These are phyloP conservation scores for Zeus faber DNA, from an alignment of 2,113 vertebrate genomes.

Conservation along the genomic window DNA sequence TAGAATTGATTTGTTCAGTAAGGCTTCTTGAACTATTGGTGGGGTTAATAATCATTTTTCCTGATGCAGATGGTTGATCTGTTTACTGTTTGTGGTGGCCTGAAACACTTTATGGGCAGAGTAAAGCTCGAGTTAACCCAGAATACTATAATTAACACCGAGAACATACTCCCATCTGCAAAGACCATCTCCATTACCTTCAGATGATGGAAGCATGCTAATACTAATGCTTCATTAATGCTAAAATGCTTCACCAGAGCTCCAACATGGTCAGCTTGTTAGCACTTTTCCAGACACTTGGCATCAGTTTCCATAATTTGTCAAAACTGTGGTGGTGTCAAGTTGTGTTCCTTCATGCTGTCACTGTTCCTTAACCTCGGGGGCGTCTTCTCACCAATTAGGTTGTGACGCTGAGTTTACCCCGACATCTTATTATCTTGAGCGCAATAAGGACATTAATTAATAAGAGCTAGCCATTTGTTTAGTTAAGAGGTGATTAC, in stretches of 20 bases:
- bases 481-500: constrained; percentile 21
- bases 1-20: constrained; percentile 15
- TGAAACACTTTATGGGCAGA: no score
- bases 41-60: constrained; percentile 21
- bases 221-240: not conserved
- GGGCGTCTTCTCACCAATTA: not conserved
- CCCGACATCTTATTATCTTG: not conserved
- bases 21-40: constrained; percentile 10
- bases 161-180: no score
- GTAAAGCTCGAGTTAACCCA: not conserved
- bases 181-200: no score
- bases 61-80: not conserved
- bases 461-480: not conserved
- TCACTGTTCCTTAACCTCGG: not conserved
- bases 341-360: not conserved
- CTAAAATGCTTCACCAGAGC: no score
- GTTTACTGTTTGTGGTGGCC: not conserved
- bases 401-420: not conserved
- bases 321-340: not conserved
- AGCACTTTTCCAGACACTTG: no score
- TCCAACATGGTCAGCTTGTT: no score
- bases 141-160: not conserved
- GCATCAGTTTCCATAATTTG: no score
- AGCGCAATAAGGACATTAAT: not conserved
- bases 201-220: not conserved